Evolutionary conservation across 2,797 vertebrate species (phyloP), one percentile per base, ranked within the genome.

Genomic region (Bryconaethiops microstoma): DNA sequence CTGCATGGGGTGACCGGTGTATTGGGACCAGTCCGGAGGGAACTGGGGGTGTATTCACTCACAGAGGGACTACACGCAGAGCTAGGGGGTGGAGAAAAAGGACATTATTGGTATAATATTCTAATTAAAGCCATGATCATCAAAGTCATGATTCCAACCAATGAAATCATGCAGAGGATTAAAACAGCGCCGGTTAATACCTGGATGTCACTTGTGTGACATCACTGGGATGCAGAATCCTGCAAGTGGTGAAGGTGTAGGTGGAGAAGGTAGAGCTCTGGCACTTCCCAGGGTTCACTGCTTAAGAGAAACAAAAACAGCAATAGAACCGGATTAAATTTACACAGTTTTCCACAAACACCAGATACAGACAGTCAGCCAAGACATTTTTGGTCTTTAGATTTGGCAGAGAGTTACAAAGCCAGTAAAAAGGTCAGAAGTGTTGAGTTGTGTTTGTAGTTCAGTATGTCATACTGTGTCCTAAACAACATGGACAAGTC

Each of bases 201-300:
- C 98, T 99, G 59, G 94, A 84, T 71, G 97, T 98, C 76, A 99
- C 96, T 87, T 97, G 97, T 81, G 97, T 98, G 92, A 97, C 74
- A 88, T 99, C 97, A 84, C 95, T 96, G 0, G 98, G 98, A 80
- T 99, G 97, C 82, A 99, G 94, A 87, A 99, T 98, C 63, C 96
- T 94, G 85, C 98, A 99, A 85, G 96, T 99, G 40, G 98, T 99
- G 87, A 98, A 95, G 77, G 98, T 99, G 91, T 96, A 99, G 0
- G 98, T 99, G 64, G 97, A 98, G 89, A 94, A 97, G 74, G 98
- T 99, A 85, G 94, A 93, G 85, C 96, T 96, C 40, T 96, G 94
- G 91, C 95, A 96, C 88, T 98, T 99, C 35, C 97, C 98, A 77
- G 97, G 98, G 90, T 99, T 96, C 69, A 92, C 92, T 84, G 94